A percentile compares a stretch with the other conserved stretches of the same genome.
phyloP scores from a whole-genome alignment of 2,113 vertebrate genomes.

The Dromas ardeola region DNA sequence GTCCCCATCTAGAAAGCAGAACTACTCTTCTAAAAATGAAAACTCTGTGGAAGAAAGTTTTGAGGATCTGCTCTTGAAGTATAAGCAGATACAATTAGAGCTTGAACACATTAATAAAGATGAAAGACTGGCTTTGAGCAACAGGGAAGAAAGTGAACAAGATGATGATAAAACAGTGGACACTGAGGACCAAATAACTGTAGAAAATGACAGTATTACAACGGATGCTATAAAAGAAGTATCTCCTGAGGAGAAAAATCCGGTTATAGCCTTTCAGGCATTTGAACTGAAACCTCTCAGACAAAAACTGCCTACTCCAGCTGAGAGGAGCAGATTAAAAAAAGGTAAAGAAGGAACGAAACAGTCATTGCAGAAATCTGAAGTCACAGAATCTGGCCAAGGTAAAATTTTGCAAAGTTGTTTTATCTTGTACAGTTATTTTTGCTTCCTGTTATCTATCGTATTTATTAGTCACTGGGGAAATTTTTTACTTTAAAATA shows the following conservation, averaged over 20 bases:
- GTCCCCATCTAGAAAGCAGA: slow-evolving; percentile 79
- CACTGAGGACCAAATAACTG: slow-evolving; percentile 65
- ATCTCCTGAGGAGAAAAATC: slow-evolving; percentile 75
- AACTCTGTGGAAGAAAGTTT: slow-evolving; percentile 90
- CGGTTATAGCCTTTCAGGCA: slow-evolving; percentile 89
- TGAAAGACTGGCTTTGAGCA: slow-evolving; percentile 88
- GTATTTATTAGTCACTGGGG: background rate
- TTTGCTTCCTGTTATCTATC: background rate
- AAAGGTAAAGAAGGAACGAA: slow-evolving; percentile 80
- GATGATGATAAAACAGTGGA: slow-evolving; percentile 38
- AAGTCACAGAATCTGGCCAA: slow-evolving; percentile 62
- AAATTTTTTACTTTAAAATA: background rate
- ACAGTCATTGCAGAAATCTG: slow-evolving; percentile 58
- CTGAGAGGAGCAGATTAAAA: slow-evolving; percentile 79
- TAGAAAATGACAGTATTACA: slow-evolving; percentile 75
- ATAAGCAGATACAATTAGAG: slow-evolving; percentile 96
- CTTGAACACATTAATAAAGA: slow-evolving; percentile 95
- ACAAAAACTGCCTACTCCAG: slow-evolving; percentile 86
- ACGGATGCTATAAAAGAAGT: slow-evolving; percentile 62
- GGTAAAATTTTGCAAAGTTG: slow-evolving; percentile 57
- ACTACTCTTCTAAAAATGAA: slow-evolving; percentile 80
- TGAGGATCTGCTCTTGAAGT: slow-evolving; percentile 93
- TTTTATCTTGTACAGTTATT: background rate
- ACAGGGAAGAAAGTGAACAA: slow-evolving; percentile 65
- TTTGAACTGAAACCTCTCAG: slow-evolving; percentile 95